Base-by-base conservation (phyloP, 2,888 invertebrate genomes). In the Caenorhabditis virilis region DNA sequence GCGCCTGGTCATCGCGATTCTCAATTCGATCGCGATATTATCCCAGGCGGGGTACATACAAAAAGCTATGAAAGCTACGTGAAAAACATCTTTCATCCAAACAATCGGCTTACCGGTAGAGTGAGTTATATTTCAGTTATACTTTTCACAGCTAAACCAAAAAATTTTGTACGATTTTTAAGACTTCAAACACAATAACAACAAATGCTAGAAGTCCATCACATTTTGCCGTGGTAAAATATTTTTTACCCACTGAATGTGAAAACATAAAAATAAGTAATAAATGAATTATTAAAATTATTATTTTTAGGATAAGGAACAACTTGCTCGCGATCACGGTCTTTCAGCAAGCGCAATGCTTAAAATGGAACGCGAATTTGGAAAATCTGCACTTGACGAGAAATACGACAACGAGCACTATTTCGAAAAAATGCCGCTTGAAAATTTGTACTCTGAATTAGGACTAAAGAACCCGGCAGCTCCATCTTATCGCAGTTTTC, bases 1-100 rank as follows among this genome's bases (percentile, higher is more conserved):
- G 56, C 59, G 0, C 48, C 46, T 2, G 72, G 70, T 22, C 57
- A 52, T n/a, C 42, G 60, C 13, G 39, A 54, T 9, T 54, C 52
- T 3, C 54, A 54, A 7, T 73, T 71, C 46, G 69, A 71, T 45
- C 67, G 74, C 4, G 63, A 74, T n/a, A 62, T 64, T 26, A 53
- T 76, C 23, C 69, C 77, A 5, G 77, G 76, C 23, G 81, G 81
- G 2, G 70, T 66, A 2, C 69, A 78, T 13, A 73, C 75, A 18
- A 69, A 77, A 41, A 72, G 74, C 38, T 80, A 75, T 41, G 80
- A 80, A 43, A 74, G 48, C 51, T 79, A 77, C 51, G 78, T 80
- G 9, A 73, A 68, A 49, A 75, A 74, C 55, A 74, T 79, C 47
- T 78, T 79, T 47, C 69, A 71, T 53, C 72, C 70, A 13, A 60